Evolutionary conservation across 2,888 invertebrate species (phyloP), one percentile per base, ranked within the genome.

Genomic region (Cantharis rustica): DNA sequence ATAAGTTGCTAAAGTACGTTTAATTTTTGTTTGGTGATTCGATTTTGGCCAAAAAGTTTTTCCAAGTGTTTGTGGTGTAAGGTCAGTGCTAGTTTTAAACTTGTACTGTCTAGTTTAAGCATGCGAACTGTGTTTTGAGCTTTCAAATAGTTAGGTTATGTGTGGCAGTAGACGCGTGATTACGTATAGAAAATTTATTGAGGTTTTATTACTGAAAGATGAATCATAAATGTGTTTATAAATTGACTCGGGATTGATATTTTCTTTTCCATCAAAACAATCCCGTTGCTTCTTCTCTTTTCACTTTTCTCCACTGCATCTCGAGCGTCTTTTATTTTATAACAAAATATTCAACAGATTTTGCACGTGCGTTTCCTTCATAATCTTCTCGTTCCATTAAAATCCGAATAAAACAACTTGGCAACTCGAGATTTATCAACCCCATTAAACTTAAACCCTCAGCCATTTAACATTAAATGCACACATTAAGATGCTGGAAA

Each of bases 1-100:
- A 71, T 78, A 86, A 85, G 83, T 86, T 85, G 82, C 81, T 74
- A 84, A 86, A 85, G 83, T 85, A 81, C 80, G 76, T 75, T 80
- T 72, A 75, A 80, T 81, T 81, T 79, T 79, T 79, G 73, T 69
- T 77, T 68, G 79, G 81, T 80, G 82, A 76, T 76, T 74, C 72
- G 71, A 71, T 73, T 75, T 75, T 77, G 80, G 73, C 79, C 71
- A 62, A 69, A 78, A 75, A 79, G 78, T 77, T 76, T 71, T 75
- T 79, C 63, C 75, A 74, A 76, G 79, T 75, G 77, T 72, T 64
- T 70, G 71, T 73, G 75, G 75, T 73, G 74, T 68, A 78, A 82
- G 82, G 82, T 82, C 79, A 79, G 81, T 81, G 71, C 69, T 79
- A 79, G 79, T 81, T 81, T 82, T 80, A 78, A 81, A 80, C 77